Percentiles rank a stretch among this genome's conserved stretches.
Conservation (phyloP, 2,888 invertebrate species). For the Linyphia triangularis region DNA sequence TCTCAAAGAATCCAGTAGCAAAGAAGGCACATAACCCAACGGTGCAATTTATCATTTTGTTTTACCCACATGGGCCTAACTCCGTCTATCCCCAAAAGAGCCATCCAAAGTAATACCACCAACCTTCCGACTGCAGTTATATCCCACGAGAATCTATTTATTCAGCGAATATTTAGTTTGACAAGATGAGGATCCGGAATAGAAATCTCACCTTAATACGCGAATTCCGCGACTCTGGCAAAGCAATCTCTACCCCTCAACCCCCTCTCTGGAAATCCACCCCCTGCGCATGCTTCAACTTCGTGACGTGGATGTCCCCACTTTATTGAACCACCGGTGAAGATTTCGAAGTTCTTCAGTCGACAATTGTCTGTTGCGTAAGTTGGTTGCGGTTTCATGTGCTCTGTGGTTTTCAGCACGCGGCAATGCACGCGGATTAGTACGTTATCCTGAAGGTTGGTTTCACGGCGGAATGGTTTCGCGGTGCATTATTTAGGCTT, state of each 20-base stretch:
- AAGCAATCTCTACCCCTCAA: not conserved
- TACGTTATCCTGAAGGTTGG: not conserved
- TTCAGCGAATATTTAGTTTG: slow-evolving; percentile 60
- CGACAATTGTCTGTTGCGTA: slow-evolving; percentile 38
- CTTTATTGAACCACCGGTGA: slow-evolving; percentile 27
- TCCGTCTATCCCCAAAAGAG: slow-evolving; percentile 15
- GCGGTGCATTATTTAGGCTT: not conserved
- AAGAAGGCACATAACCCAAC: not conserved
- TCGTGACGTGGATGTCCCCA: slow-evolving; percentile 23
- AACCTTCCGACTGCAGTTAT: not conserved
- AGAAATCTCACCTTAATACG: slow-evolving; percentile 62
- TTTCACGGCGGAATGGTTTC: too few relatives aligned
- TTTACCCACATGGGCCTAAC: not conserved
- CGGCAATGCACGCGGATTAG: not conserved
- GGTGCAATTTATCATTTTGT: not conserved
- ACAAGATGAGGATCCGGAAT: slow-evolving; percentile 48
- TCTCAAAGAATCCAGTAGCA: not conserved
- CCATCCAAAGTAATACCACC: slow-evolving; percentile 13
- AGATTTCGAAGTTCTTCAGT: slow-evolving; percentile 54
- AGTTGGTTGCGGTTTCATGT: slow-evolving; percentile 4
- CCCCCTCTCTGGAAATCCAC: not conserved
- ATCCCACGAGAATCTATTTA: slow-evolving; percentile 31
- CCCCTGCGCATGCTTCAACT: slow-evolving; percentile 9
- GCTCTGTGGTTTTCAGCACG: not conserved
- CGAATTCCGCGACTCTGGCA: slow-evolving; percentile 39